phyloP scores from a whole-genome alignment of 2,797 vertebrate species.

The Sebastes diploproa region DNA sequence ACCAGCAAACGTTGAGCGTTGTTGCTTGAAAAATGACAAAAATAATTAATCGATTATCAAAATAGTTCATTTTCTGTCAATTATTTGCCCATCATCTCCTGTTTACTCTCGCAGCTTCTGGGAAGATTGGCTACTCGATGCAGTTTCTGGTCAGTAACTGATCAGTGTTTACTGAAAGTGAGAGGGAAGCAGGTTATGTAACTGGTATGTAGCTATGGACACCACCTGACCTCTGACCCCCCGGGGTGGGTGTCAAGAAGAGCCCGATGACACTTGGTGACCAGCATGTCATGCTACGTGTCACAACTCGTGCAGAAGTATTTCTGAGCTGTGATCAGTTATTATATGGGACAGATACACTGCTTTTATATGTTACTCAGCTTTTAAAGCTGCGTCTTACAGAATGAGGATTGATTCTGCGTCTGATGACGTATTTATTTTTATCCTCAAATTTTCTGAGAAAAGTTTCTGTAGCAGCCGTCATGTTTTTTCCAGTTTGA shows the following conservation, averaged over 20 bases:
- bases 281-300: neutral
- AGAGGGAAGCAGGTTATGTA: constrained; percentile 26
- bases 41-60: no score
- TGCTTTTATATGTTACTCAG: neutral
- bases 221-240: constrained; percentile 49
- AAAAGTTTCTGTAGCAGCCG: neutral
- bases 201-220: constrained; percentile 29
- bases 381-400: no score
- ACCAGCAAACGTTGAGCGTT: no score
- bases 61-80: no score
- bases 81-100: no score
- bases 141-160: no score
- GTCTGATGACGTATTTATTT: rapidly evolving
- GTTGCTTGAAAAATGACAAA: no score
- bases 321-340: neutral
- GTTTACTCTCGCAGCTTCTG: no score
- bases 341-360: rapidly evolving
- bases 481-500: neutral
- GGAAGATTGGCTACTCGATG: no score
- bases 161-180: constrained; percentile 15
- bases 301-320: neutral
- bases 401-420: no score
- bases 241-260: neutral
- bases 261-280: neutral
- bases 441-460: neutral